Conservation (phyloP, 2,113 vertebrate genomes). For the Antechinus stuartii region DNA sequence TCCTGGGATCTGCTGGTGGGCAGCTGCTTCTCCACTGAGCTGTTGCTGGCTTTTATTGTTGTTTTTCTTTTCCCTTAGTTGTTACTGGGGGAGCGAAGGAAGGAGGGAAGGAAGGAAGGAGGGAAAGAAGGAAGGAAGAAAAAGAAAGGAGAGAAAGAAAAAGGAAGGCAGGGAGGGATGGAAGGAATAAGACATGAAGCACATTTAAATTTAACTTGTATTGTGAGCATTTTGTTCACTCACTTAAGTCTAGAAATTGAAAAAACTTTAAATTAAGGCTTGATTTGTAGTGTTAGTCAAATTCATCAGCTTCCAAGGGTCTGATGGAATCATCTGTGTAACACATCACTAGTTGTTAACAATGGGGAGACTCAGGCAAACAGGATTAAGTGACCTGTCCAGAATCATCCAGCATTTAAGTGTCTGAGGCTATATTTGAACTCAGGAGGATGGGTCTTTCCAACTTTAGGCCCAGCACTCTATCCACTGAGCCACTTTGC, state of each 20-base stretch:
- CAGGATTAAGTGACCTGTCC: too few relatives aligned
- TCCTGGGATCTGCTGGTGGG: background rate
- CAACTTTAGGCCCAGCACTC: too few relatives aligned
- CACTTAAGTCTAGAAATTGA: background rate
- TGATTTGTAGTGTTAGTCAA: background rate
- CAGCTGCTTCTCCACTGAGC: background rate
- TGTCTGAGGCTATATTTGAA: too few relatives aligned
- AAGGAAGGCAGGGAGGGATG: too few relatives aligned
- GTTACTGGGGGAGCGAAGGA: background rate
- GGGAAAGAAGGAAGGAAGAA: too few relatives aligned
- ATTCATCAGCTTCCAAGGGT: background rate
- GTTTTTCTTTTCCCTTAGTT: background rate
- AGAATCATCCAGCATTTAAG: too few relatives aligned
- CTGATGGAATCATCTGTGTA: too few relatives aligned
- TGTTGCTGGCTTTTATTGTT: background rate
- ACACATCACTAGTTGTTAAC: background rate
- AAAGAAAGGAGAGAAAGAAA: too few relatives aligned
- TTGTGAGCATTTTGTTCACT: background rate
- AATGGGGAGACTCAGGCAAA: background rate
- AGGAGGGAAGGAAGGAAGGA: too few relatives aligned
- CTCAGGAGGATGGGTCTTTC: too few relatives aligned
- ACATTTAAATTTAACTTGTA: background rate
- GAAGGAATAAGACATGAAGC: background rate
- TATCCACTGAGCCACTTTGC: too few relatives aligned
- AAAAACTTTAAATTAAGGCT: background rate